Base-by-base conservation (phyloP, 2,888 invertebrate genomes). In the Agrenia bidenticulata region DNA sequence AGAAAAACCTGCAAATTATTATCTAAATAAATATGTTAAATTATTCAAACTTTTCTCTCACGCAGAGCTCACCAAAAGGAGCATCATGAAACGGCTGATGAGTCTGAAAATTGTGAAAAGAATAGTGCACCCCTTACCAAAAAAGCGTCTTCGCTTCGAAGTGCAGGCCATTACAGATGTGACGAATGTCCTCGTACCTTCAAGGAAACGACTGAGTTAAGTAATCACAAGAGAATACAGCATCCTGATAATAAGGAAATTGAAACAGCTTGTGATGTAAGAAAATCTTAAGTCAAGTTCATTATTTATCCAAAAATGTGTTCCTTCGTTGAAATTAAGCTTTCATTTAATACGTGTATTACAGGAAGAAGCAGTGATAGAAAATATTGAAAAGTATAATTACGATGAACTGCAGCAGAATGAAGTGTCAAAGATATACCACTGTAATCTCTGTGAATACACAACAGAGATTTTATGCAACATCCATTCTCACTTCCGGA, bases 401-500 rank as follows among this genome's bases (percentile, higher is more conserved):
- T 45, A 45, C 45, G 24, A 51, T 11, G 53, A 17, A 4, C 21
- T 21, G 5, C 4, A 21, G 53, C 21, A 32, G 32, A 32, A 32
- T 4, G 32, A 32, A 9, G 45, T 5, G 2, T 11, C 45, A 19
- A 45, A 45, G 19, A 17, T 19, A 9, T 15, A 27, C 7, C 2
- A 27, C 7, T 55, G 55, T 27, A 55, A n/a, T n/a, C 9, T 9
- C 2, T 55, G 55, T n/a, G 2, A 19, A n/a, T 55, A 27, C n/a
- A 2, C 15, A 11, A 45, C 45, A 9, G 45, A 15, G 4, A 17
- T 45, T 11, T 17, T 45, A 19, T 15, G 2, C 9, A 45, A 45
- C 60, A 64, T 42, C 53, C 55, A 55, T 53, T 60, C 17, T 41
- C 39, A 37, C 32, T 61, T 13, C n/a, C 26, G 2, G 15, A 45